A percentile compares a stretch with the other conserved stretches of the same genome.
phyloP scores from a whole-genome alignment of 92 coral and sea anemone genomes.

The Pocillopora grandis region DNA sequence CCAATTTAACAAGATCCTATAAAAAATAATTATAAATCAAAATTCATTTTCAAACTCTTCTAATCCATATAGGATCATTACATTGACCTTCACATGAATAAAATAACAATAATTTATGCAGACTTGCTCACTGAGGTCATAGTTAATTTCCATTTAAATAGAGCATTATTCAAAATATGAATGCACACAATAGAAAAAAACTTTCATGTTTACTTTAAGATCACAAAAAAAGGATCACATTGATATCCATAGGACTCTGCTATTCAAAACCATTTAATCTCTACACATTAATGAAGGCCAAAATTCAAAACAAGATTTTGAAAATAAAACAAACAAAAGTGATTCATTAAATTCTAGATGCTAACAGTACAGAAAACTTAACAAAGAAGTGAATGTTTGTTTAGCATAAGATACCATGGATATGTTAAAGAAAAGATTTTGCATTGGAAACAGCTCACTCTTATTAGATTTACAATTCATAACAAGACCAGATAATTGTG shows the following conservation, averaged over 20 bases:
- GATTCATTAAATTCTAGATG: conserved; percentile 1
- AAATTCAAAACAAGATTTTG: background rate
- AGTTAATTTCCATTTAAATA: conserved; percentile 1
- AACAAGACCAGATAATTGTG: background rate
- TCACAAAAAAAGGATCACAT: conserved; percentile 12
- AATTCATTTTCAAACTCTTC: background rate
- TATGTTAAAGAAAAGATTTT: background rate
- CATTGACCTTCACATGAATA: background rate
- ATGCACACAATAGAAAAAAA: conserved; percentile 17
- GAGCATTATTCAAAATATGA: conserved; percentile 1
- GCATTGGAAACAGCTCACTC: background rate
- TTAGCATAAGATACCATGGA: background rate
- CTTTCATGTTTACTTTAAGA: conserved; percentile 9
- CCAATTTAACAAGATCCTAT: background rate
- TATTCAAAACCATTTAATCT: conserved; percentile 23
- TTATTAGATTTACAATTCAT: background rate
- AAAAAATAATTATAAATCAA: background rate
- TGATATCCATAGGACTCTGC: conserved; percentile 6
- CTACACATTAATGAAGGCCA: conserved; percentile 17
- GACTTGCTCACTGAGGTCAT: conserved; percentile 1
- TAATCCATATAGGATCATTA: background rate
- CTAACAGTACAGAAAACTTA: background rate
- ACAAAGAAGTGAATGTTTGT: conserved; percentile 5
- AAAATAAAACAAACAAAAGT: conserved; percentile 16
- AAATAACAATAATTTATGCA: background rate